Percentiles rank a stretch among this genome's conserved stretches.
Evolutionary conservation across 2,113 vertebrate species (phyloP).

Genomic region (Cyprinus carpio): DNA sequence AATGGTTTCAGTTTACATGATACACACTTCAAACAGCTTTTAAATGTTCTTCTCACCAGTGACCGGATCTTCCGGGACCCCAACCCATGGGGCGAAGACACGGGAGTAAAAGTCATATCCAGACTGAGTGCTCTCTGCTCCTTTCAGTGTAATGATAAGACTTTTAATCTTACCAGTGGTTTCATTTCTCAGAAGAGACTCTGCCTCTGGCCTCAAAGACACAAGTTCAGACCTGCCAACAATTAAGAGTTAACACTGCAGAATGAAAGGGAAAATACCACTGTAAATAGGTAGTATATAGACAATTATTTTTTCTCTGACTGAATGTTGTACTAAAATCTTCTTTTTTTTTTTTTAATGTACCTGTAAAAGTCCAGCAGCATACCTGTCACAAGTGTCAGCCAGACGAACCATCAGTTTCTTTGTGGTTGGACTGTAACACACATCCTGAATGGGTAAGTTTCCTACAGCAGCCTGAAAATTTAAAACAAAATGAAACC

Average conservation of each 20-base stretch:
- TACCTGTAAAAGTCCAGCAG: not conserved
- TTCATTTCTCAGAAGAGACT: conserved; percentile 72
- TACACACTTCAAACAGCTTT: not conserved
- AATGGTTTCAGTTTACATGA: not conserved
- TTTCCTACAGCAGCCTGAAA: conserved; percentile 80
- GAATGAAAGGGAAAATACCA: not conserved
- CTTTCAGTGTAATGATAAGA: conserved; percentile 85
- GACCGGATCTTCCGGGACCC: conserved; percentile 88
- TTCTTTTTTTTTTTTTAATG: not conserved
- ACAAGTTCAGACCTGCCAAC: conserved; percentile 78
- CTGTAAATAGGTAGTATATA: not conserved
- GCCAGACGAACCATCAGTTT: conserved; percentile 84
- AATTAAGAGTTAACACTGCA: not conserved
- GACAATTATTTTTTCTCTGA: not conserved
- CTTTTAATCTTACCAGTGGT: conserved; percentile 79
- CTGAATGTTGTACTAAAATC: not conserved
- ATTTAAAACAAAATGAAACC: not conserved
- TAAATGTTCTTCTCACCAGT: conserved; percentile 71
- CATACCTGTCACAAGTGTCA: conserved; percentile 83
- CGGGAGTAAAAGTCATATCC: conserved; percentile 90
- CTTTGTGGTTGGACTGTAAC: conserved; percentile 76
- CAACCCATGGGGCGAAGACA: conserved; percentile 87
- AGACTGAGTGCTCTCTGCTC: conserved; percentile 68
- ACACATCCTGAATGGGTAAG: conserved; percentile 79
- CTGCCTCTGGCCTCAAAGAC: conserved; percentile 74